Evolutionary conservation across 2,797 vertebrate genomes (phyloP).

Genomic region (Tenualosa ilisha): DNA sequence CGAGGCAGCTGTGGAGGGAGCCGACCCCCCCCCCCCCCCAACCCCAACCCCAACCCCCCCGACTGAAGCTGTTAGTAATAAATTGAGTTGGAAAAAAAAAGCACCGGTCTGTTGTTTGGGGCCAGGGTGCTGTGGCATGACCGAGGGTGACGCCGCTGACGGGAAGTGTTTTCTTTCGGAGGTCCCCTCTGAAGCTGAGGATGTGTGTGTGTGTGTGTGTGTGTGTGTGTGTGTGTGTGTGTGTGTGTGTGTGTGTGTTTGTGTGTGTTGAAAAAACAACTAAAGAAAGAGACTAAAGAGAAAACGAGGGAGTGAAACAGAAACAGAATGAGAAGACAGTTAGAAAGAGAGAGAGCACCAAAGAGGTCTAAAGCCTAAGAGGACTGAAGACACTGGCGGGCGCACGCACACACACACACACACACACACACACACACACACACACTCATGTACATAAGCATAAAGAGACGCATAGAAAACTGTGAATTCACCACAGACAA

Average conservation of each 20-base stretch:
- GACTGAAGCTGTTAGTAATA: constrained; percentile 41
- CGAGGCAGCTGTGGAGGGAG: constrained; percentile 35
- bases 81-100: constrained; percentile 43
- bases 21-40: constrained; percentile 15
- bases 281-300: neutral
- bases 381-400: neutral
- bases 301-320: neutral
- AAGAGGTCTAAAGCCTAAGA: neutral
- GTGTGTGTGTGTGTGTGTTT: constrained; percentile 11
- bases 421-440: neutral
- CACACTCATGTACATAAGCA: neutral
- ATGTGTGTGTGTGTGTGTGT: constrained; percentile 42
- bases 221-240: constrained; percentile 32
- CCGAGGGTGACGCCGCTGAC: neutral
- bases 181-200: constrained; percentile 38
- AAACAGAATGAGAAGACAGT: neutral
- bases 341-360: neutral
- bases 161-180: constrained; percentile 48
- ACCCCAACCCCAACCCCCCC: constrained; percentile 31
- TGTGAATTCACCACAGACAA: too few species aligned
- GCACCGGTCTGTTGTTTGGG: constrained; percentile 34
- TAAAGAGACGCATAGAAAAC: neutral
- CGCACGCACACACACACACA: neutral
- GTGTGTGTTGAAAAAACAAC: too few species aligned
- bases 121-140: constrained; percentile 24